A percentile compares a stretch with the other conserved stretches of the same genome.
Evolutionary conservation across 1,140 invertebrate species (phyloP).

Genomic region (Zophobas morio): DNA sequence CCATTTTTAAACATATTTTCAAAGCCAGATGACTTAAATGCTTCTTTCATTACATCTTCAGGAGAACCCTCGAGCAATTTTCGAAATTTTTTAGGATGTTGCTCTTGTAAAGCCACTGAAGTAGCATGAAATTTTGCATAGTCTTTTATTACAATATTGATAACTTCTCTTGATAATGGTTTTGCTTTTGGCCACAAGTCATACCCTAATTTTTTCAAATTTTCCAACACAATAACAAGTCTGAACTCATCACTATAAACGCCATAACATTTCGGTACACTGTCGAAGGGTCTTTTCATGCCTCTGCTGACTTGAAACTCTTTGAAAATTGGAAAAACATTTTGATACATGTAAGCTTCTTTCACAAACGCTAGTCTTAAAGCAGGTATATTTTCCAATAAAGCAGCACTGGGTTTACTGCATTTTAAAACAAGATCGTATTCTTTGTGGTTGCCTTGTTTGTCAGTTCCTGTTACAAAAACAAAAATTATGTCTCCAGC

Average conservation of each 20-base stretch:
- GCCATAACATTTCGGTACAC: slow-evolving; percentile 6
- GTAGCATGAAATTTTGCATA: no score
- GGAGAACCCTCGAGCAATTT: no score
- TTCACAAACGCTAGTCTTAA: background rate
- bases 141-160: no score
- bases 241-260: background rate
- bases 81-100: no score
- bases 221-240: background rate
- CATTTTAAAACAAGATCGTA: background rate
- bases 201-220: background rate
- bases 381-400: background rate
- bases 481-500: slow-evolving; percentile 22
- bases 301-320: background rate
- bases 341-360: background rate
- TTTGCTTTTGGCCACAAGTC: background rate
- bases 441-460: background rate
- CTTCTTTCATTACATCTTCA: no score
- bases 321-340: background rate
- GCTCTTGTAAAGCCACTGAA: no score
- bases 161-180: no score
- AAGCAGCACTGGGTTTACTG: background rate
- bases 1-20: background rate
- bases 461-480: background rate
- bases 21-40: no score
- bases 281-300: background rate